phyloP scores from a whole-genome alignment of 2,888 invertebrate species.

The Magallana nippona region DNA sequence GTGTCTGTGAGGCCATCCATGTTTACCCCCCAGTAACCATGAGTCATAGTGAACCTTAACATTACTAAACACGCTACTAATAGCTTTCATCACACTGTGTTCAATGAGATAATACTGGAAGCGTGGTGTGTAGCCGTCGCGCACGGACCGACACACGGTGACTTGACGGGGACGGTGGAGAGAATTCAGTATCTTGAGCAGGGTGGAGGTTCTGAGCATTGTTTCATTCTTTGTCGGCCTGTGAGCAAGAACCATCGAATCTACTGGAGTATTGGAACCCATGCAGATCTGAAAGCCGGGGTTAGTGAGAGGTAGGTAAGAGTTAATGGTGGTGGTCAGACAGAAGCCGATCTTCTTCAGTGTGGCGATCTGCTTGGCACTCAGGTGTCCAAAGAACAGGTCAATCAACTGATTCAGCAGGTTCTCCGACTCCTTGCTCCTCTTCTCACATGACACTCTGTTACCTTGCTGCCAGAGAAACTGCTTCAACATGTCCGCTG shows the following conservation, averaged over 20 bases:
- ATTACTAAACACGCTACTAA: slow-evolving; percentile 54
- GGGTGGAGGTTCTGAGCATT: slow-evolving; percentile 48
- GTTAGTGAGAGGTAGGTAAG: slow-evolving; percentile 47
- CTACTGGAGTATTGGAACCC: slow-evolving; percentile 64
- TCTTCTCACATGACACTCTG: slow-evolving; percentile 26
- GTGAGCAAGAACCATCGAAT: slow-evolving; percentile 60
- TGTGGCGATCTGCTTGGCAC: slow-evolving; percentile 57
- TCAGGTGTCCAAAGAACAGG: slow-evolving; percentile 53
- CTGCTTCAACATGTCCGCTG: not conserved
- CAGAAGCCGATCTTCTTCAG: slow-evolving; percentile 68
- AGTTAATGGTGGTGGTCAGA: slow-evolving; percentile 62
- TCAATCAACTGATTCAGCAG: slow-evolving; percentile 43
- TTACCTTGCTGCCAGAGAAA: slow-evolving; percentile 30
- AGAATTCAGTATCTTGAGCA: slow-evolving; percentile 54
- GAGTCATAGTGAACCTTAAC: slow-evolving; percentile 65
- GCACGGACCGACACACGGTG: slow-evolving; percentile 70
- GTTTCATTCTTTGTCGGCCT: slow-evolving; percentile 60
- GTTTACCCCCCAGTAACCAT: slow-evolving; percentile 69
- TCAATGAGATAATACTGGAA: slow-evolving; percentile 66
- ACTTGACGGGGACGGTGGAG: slow-evolving; percentile 61
- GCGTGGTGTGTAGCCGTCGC: slow-evolving; percentile 75
- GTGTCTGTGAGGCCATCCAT: slow-evolving; percentile 66
- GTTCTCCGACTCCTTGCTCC: slow-evolving; percentile 30
- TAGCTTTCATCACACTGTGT: slow-evolving; percentile 54
- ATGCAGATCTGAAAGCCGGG: slow-evolving; percentile 63